A percentile compares a stretch with the other conserved stretches of the same genome.
Conservation (phyloP, 2,888 invertebrate genomes). For the Endomychus coccineus region DNA sequence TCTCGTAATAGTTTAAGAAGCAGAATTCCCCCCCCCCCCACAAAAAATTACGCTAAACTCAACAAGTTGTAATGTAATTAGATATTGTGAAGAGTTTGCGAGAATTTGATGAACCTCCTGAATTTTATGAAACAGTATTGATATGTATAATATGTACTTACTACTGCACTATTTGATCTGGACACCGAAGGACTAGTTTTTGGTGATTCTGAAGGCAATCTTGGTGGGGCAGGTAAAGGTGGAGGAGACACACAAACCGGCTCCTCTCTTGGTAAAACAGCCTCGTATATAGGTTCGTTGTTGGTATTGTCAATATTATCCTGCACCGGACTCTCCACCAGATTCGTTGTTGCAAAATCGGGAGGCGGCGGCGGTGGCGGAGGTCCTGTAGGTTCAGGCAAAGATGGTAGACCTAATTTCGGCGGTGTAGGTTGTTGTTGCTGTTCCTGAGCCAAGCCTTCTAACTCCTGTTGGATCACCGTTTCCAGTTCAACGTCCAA, state of each 20-base stretch:
- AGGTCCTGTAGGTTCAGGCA: conserved; percentile 68
- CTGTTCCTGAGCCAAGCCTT: conserved; percentile 46
- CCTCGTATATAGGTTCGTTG: conserved; percentile 78
- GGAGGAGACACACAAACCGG: conserved; percentile 42
- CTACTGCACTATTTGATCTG: conserved; percentile 45
- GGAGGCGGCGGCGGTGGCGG: conserved; percentile 43
- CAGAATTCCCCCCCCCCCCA: too few species aligned
- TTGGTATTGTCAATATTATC: conserved; percentile 24
- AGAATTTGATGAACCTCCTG: too few species aligned
- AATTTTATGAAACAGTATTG: too few species aligned
- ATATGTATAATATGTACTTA: conserved; percentile 29
- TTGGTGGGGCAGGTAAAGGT: conserved; percentile 45
- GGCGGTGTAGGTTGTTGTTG: conserved; percentile 39
- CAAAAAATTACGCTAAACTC: too few species aligned
- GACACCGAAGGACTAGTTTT: conserved; percentile 48
- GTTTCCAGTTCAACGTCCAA: conserved; percentile 69
- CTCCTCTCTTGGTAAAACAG: conserved; percentile 67
- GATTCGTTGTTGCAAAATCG: conserved; percentile 27
- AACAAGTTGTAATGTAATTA: too few species aligned
- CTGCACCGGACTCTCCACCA: conserved; percentile 28
- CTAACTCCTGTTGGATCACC: conserved; percentile 57
- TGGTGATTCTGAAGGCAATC: conserved; percentile 45
- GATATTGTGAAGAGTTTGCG: too few species aligned
- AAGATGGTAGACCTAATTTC: conserved; percentile 53
- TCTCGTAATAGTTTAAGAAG: too few species aligned